Base-by-base conservation (phyloP, 2,888 invertebrate genomes). In the Helicoverpa assulta region DNA sequence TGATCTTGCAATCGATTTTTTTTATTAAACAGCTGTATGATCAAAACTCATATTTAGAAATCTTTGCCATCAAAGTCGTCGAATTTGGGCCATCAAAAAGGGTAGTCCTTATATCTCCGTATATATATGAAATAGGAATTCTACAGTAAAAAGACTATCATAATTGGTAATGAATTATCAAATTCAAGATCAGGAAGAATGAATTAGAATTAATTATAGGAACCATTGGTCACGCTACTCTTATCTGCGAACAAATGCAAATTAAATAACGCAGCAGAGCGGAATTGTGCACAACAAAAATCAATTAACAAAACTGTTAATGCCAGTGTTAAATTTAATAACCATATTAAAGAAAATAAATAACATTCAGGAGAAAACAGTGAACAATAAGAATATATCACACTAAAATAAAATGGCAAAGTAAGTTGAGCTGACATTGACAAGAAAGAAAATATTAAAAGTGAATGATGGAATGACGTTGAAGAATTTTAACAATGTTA, bases 251-350 rank as follows among this genome's bases (percentile, higher is more conserved):
- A 75, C 57, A 50, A 51, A 6, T 33, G 14, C 37, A 19, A 75
- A 71, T 75, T 71, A 75, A 68, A 29, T 50, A 18, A 47, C 47
- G 47, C 19, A 71, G 69, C 76, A 71, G 71, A 71, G 58, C 76
- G 57, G 76, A 54, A 75, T 69, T 57, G 14, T 68, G 40, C 37
- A 74, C 40, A 75, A 50, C 29, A 50, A 58, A 47, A 68, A 58
- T 43, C 2, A 75, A 76, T 75, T 58, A 40, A 40, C 69, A 21
- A 40, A 71, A 50, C 57, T 29, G 76, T 57, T 19, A 37, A 19
- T 10, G 7, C 16, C 37, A 12, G 12, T 16, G 37, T 71, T 67
- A 37, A 47, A 56, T 56, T 54, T 58, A 29, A 4, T 7, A 47
- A 47, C 47, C 16, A 5, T 47, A n/a, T 6, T n/a, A 47, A 47